Percentiles rank a stretch among this genome's conserved stretches.
These are phyloP conservation scores for Euproctis similis DNA, from an alignment of 2,888 invertebrate genomes.

Conservation along the genomic window DNA sequence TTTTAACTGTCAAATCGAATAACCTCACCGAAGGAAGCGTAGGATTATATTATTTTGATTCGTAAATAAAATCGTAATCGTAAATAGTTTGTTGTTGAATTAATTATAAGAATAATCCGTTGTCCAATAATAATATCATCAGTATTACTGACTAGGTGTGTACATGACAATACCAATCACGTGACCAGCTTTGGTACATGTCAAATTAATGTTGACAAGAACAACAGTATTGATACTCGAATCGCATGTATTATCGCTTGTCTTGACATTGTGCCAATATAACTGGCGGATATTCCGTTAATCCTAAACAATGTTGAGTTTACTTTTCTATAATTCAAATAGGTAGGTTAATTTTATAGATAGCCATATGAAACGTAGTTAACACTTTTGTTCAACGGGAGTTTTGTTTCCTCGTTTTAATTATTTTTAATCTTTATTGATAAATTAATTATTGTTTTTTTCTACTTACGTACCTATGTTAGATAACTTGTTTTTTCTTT, in stretches of 20 bases:
- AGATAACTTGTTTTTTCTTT: no score
- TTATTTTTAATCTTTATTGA: no score
- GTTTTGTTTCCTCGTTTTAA: no score
- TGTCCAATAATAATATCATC: neutral
- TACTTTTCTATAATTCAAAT: conserved; percentile 13
- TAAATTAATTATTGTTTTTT: no score
- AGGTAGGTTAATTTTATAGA: conserved; percentile 7
- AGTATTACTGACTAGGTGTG: conserved; percentile 2
- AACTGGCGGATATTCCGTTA: conserved; percentile 23
- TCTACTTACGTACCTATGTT: no score
- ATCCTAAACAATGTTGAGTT: conserved; percentile 17
- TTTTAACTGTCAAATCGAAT: no score
- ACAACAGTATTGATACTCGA: neutral
- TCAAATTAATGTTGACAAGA: conserved; percentile 12
- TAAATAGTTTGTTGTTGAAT: no score
- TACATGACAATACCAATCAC: conserved; percentile 6
- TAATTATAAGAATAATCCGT: no score
- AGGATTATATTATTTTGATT: no score
- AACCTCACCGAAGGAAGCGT: no score
- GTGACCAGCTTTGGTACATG: conserved; percentile 8
- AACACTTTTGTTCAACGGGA: no score
- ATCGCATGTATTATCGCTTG: conserved; percentile 6
- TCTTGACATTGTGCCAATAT: conserved; percentile 18
- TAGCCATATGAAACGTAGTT: conserved; percentile 2
- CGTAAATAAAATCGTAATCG: no score